Evolutionary conservation across 2,113 vertebrate species (phyloP).

Genomic region (Bubo bubo): DNA sequence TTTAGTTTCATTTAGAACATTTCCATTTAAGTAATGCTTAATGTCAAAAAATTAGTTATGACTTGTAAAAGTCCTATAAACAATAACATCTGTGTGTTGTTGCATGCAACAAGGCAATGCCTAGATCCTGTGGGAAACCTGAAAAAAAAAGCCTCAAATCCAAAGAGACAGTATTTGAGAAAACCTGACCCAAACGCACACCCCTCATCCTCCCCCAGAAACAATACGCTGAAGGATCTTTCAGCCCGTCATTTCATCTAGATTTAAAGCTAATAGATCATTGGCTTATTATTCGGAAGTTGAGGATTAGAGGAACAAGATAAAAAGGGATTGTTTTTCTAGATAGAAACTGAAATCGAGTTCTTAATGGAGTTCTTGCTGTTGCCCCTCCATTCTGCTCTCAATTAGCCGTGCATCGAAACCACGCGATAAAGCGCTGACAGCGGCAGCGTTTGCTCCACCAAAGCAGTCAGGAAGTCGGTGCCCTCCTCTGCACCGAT

Average conservation of each 20-base stretch:
- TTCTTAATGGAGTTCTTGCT: not conserved
- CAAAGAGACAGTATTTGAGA: not conserved
- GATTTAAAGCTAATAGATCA: not conserved
- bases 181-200: not conserved
- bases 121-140: not conserved
- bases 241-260: not conserved
- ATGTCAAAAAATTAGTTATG: not conserved
- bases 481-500: fast-evolving
- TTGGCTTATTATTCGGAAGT: not conserved
- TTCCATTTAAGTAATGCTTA: not conserved
- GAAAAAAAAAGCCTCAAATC: not conserved
- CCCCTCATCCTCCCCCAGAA: not conserved
- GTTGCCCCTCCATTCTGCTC: not conserved
- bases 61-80: not conserved
- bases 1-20: not conserved
- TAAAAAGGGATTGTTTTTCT: not conserved
- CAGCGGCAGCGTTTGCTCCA: not conserved
- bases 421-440: fast-evolving
- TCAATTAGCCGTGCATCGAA: fast-evolving
- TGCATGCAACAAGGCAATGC: not conserved
- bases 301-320: not conserved
- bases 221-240: fast-evolving
- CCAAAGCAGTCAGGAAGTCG: fast-evolving
- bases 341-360: fast-evolving
- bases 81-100: not conserved